Conservation (phyloP, 1,140 invertebrate genomes). For the Nasonia longicornis region DNA sequence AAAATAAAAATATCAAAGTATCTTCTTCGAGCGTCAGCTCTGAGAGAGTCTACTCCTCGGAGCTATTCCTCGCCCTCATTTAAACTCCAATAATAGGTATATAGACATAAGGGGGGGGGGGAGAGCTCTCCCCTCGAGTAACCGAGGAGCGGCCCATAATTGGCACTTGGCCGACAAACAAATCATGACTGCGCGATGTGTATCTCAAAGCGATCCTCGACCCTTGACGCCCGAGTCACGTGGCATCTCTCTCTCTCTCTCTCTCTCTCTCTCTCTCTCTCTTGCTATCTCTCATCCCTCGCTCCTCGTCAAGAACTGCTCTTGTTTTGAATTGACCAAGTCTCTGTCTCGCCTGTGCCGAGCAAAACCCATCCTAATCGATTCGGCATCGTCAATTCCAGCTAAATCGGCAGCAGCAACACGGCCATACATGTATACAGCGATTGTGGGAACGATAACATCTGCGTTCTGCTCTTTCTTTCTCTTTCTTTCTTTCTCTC, state of each 20-base stretch:
- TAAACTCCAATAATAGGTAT: neutral
- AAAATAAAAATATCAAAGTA: neutral
- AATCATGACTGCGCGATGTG: slow-evolving; percentile 10
- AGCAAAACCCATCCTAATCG: neutral
- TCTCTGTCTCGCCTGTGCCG: neutral
- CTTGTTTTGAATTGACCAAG: neutral
- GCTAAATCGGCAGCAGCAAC: neutral
- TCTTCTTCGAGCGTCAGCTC: neutral
- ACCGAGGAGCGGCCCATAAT: neutral
- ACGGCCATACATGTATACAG: neutral
- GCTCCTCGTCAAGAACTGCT: neutral
- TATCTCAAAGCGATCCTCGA: slow-evolving; percentile 13
- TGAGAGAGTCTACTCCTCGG: too few relatives aligned
- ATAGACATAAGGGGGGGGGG: neutral
- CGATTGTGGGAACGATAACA: slow-evolving; percentile 5
- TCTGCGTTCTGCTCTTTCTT: neutral
- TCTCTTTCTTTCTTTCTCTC: too few relatives aligned
- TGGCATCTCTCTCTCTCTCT: neutral
- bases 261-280: neutral
- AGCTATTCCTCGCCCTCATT: neutral
- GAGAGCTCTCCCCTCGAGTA: neutral
- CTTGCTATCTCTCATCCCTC: too few relatives aligned
- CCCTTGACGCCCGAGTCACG: neutral
- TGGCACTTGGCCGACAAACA: neutral
- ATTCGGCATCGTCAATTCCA: slow-evolving; percentile 4